These are phyloP conservation scores for Megaceryle torquata DNA, from an alignment of 2,113 vertebrate species.

Conservation along the genomic window DNA sequence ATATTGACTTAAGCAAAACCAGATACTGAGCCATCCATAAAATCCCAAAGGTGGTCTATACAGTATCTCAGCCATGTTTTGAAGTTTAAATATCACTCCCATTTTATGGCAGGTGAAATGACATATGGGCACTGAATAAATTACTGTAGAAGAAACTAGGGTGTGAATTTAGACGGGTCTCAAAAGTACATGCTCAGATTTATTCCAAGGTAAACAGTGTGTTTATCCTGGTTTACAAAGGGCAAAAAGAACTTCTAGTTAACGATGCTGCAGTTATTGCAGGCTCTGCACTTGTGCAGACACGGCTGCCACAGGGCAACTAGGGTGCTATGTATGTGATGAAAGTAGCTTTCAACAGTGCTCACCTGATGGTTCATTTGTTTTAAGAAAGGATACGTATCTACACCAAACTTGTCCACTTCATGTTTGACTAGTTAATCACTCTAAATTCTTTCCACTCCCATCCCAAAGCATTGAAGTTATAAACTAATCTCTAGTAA, in stretches of 20 bases:
- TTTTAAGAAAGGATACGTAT: neutral
- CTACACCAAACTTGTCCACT: neutral
- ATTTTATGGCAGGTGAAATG: neutral
- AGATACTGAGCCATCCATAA: neutral
- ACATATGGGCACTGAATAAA: neutral
- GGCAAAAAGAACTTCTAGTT: neutral
- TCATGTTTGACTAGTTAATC: neutral
- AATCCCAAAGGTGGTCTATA: neutral
- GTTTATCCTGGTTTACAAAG: neutral
- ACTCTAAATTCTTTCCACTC: neutral
- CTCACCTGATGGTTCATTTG: neutral
- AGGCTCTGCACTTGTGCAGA: neutral
- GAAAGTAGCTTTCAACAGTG: neutral
- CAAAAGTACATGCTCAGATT: neutral
- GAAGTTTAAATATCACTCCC: neutral
- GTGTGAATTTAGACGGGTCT: neutral
- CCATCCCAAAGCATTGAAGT: neutral
- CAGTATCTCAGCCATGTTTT: neutral
- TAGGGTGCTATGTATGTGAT: fast-evolving
- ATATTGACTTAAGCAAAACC: neutral
- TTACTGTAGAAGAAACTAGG: neutral
- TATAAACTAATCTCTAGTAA: neutral
- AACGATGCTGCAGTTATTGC: neutral
- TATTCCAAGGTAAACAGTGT: neutral
- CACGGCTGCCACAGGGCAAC: neutral